These are phyloP conservation scores for Crioceris asparagi DNA, from an alignment of 2,888 invertebrate genomes.

Conservation along the genomic window DNA sequence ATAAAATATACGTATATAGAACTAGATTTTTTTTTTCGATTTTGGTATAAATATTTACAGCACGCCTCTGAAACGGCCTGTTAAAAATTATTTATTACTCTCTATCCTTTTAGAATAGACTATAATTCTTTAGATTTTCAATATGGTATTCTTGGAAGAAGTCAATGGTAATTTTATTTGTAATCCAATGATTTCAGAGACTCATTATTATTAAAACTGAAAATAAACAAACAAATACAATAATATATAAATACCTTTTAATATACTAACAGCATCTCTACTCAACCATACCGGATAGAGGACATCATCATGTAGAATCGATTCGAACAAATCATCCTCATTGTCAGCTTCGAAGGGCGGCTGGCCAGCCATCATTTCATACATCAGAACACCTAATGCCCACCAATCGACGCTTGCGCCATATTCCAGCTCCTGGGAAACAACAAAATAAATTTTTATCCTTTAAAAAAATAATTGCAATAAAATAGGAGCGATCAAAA, in stretches of 20 bases:
- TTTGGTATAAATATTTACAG: too few species aligned
- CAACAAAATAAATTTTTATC: constrained; percentile 3
- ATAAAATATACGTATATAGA: too few species aligned
- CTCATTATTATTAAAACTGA: too few species aligned
- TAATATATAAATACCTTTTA: constrained; percentile 53
- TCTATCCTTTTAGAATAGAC: too few species aligned
- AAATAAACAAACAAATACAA: too few species aligned
- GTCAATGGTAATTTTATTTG: too few species aligned
- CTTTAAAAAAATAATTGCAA: background rate
- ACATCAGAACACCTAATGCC: constrained; percentile 96
- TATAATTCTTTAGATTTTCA: too few species aligned
- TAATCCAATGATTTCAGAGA: too few species aligned
- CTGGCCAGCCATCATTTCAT: constrained; percentile 99
- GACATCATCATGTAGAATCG: constrained; percentile 96
- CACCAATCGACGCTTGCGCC: constrained; percentile 90
- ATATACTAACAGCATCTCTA: constrained; percentile 80
- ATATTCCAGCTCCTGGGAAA: constrained; percentile 48
- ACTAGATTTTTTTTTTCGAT: too few species aligned
- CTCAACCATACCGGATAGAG: constrained; percentile 95
- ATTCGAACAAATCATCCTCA: constrained; percentile 98
- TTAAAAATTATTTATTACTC: too few species aligned
- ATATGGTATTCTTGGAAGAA: too few species aligned
- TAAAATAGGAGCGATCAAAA: background rate
- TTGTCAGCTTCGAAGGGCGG: constrained; percentile 99
- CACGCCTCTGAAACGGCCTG: too few species aligned